Percentiles rank a stretch among this genome's conserved stretches.
Evolutionary conservation across 2,888 invertebrate genomes (phyloP).

Genomic region (Apodemia duryi): DNA sequence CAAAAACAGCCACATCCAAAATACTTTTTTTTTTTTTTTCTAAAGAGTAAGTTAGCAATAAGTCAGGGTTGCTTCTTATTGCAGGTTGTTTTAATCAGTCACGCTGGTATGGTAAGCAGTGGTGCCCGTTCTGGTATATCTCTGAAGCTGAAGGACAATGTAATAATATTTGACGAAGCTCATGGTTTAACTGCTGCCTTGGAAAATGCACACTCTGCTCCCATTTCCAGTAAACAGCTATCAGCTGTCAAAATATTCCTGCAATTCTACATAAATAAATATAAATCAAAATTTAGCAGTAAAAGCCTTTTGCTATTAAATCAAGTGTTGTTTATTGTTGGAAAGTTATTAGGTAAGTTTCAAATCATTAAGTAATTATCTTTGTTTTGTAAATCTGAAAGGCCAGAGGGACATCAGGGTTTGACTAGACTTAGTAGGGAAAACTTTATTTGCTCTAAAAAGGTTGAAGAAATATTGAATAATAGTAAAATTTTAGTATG

Average conservation of each 20-base stretch:
- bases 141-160: constrained; percentile 81
- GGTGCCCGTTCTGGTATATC: constrained; percentile 63
- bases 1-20: too few species aligned
- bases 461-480: too few species aligned
- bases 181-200: constrained; percentile 96
- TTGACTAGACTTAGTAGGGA: too few species aligned
- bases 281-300: constrained; percentile 86
- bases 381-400: neutral
- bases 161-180: constrained; percentile 96
- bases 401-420: too few species aligned
- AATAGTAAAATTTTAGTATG: too few species aligned
- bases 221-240: constrained; percentile 84
- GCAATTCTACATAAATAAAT: constrained; percentile 85
- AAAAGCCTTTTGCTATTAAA: constrained; percentile 89
- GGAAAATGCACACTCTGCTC: constrained; percentile 89
- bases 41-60: too few species aligned
- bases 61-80: neutral
- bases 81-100: constrained; percentile 66
- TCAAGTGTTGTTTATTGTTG: constrained; percentile 89
- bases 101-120: constrained; percentile 65
- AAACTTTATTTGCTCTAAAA: too few species aligned
- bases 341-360: constrained; percentile 60
- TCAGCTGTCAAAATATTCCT: constrained; percentile 82
- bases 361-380: neutral
- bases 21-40: too few species aligned